Conservation (phyloP, 1,140 invertebrate species). For the Diorhabda elongata region DNA sequence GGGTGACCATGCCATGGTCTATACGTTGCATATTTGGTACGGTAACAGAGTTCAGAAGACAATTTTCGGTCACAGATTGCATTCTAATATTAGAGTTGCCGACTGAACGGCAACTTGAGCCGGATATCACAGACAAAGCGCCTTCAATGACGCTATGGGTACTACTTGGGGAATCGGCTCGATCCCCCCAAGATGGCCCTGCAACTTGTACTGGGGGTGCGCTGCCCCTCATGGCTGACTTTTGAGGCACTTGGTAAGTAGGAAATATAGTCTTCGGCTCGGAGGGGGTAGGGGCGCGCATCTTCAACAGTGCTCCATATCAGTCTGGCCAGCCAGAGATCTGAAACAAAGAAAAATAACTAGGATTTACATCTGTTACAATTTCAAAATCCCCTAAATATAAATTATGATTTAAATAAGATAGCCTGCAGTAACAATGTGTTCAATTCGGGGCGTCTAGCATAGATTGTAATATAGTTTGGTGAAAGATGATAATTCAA, state of each 20-base stretch:
- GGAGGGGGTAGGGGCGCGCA: conserved; percentile 47
- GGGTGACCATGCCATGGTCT: conserved; percentile 53
- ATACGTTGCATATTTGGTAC: conserved; percentile 62
- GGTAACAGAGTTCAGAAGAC: conserved; percentile 64
- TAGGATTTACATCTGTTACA: background rate
- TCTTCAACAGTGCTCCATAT: conserved; percentile 48
- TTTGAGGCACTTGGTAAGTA: conserved; percentile 50
- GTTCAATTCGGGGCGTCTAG: no score
- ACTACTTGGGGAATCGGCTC: conserved; percentile 48
- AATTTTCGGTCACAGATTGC: conserved; percentile 63
- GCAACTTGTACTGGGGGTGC: conserved; percentile 48
- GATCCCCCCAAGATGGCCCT: conserved; percentile 45
- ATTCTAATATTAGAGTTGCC: conserved; percentile 58
- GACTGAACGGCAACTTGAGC: conserved; percentile 54
- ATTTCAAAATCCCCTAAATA: no score
- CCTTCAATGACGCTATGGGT: conserved; percentile 43
- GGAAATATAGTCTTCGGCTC: conserved; percentile 49
- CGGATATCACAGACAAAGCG: conserved; percentile 68
- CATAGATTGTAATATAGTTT: no score
- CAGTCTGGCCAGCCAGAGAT: conserved; percentile 50
- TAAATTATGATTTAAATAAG: no score
- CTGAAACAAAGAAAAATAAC: conserved; percentile 34
- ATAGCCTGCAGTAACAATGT: no score
- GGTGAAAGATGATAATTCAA: no score
- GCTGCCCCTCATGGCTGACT: conserved; percentile 48